Evolutionary conservation across 2,797 vertebrate species (phyloP), one percentile per base, ranked within the genome.

Genomic region (Mormyrops attenuatus): DNA sequence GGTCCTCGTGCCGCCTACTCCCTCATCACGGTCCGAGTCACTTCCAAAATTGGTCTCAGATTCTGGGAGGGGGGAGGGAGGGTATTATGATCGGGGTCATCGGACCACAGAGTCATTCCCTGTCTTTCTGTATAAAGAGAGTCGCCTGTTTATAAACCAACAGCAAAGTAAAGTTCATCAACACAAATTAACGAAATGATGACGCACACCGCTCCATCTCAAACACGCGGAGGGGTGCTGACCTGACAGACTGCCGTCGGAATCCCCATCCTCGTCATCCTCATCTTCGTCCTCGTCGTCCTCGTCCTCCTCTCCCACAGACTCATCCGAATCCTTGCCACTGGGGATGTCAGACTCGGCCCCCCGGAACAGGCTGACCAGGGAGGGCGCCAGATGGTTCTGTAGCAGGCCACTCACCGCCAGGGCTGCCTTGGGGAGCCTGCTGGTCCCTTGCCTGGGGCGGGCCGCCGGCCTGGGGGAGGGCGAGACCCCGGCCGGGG

Each of bases 161-260:
- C 30, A 9, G 13, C 9, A 26, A 44, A 44, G 34, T 7, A 44
- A 77, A 17, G 38, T 8, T 44, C 34, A 20, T 38, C 15, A 77
- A 38, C 34, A 20, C 34, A 41, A 44, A 44, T 9, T 7, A 44
- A 80, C 38, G 6, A n/a, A 1, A 6, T 77, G 5, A 77, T 1
- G 69, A 38, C 3, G 5, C 30, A 38, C 13, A 9, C 30, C 13
- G 30, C 13, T 63, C 20, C 0, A 3, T 38, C 66, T 38, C 66
- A 77, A 26, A 66, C 63, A 13, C 26, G 34, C 34, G 17, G 34
- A 7, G 38, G 17, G 17, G n/a, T 8, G 73, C 73, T 38, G 90
- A 99, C 98, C 98, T 98, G 98, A 99, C 91, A 98, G 96, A 93
- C 98, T 99, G 93, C 98, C 98, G 93, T 99, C 98, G 87, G 98